A percentile compares a stretch with the other conserved stretches of the same genome.
These are phyloP conservation scores for Eretmochelys imbricata DNA, from an alignment of 2,113 vertebrate genomes.

Conservation along the genomic window DNA sequence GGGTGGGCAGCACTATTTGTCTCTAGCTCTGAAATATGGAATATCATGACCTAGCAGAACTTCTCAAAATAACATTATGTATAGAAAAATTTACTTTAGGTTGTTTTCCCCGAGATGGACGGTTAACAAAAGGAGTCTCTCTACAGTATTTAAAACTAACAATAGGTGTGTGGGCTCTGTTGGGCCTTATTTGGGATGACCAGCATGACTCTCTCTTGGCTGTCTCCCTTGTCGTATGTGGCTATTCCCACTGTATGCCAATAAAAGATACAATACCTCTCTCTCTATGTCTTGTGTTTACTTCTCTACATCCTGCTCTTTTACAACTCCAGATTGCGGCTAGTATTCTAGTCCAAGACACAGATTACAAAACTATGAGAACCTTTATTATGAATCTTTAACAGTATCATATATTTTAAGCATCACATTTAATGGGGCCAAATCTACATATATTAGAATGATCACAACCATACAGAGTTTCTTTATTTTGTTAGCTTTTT, in stretches of 20 bases:
- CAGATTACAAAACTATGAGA: conserved; percentile 12
- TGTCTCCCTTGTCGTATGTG: neutral
- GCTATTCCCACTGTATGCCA: neutral
- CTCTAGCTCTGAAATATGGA: neutral
- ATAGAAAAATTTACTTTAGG: neutral
- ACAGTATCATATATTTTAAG: conserved; percentile 40
- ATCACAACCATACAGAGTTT: neutral
- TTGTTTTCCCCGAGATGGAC: neutral
- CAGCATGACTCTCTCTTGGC: neutral
- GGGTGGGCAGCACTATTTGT: neutral
- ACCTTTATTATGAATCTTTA: conserved; percentile 63
- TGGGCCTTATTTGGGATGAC: neutral
- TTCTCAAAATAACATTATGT: neutral
- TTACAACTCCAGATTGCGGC: neutral
- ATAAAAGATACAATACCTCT: neutral
- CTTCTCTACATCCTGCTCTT: neutral
- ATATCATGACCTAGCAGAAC: neutral
- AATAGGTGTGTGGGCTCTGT: neutral
- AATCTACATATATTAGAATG: neutral
- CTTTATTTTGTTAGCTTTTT: conserved; percentile 73
- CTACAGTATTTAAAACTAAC: neutral
- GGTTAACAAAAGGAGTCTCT: neutral
- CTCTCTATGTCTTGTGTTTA: neutral
- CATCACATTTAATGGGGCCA: conserved; percentile 9
- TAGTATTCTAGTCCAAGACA: conserved; percentile 29